A percentile compares a stretch with the other conserved stretches of the same genome.
Conservation (phyloP, 2,113 vertebrate genomes). For the Fukomys damarensis region DNA sequence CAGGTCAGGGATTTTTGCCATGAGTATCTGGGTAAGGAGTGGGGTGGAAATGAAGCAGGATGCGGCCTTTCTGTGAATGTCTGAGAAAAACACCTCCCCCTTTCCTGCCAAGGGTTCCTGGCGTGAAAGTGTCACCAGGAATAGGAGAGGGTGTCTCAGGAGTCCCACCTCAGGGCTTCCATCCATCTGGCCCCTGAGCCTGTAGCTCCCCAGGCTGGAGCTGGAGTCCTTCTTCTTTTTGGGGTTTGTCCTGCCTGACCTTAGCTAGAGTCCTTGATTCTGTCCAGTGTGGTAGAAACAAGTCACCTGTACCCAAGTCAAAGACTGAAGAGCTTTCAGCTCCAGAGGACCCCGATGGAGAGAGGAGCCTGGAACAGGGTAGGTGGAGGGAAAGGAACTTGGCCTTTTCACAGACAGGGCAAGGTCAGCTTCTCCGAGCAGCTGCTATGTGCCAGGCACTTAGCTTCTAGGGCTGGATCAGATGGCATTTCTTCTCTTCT, state of each 20-base stretch:
- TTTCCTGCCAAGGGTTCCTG: not conserved
- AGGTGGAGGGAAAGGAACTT: not conserved
- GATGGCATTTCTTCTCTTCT: not conserved
- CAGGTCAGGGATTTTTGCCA: not conserved
- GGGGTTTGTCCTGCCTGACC: not conserved
- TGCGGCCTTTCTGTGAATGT: not conserved
- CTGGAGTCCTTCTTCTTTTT: not conserved
- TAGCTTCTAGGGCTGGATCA: not conserved
- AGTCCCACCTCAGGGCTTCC: not conserved
- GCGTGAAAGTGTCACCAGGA: not conserved
- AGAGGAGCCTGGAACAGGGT: no score
- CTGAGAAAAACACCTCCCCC: not conserved
- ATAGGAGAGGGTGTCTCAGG: not conserved
- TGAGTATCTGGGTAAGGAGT: not conserved
- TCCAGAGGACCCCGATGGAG: not conserved
- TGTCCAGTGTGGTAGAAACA: not conserved
- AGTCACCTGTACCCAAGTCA: not conserved
- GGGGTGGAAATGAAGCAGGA: not conserved
- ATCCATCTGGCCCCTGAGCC: not conserved
- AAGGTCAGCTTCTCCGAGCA: not conserved
- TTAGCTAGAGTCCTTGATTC: not conserved
- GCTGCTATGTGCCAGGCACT: no score
- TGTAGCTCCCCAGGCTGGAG: not conserved
- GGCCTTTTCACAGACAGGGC: fast-evolving
- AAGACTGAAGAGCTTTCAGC: not conserved